Evolutionary conservation across 2,888 invertebrate genomes (phyloP).

Genomic region (Lapara coniferarum): DNA sequence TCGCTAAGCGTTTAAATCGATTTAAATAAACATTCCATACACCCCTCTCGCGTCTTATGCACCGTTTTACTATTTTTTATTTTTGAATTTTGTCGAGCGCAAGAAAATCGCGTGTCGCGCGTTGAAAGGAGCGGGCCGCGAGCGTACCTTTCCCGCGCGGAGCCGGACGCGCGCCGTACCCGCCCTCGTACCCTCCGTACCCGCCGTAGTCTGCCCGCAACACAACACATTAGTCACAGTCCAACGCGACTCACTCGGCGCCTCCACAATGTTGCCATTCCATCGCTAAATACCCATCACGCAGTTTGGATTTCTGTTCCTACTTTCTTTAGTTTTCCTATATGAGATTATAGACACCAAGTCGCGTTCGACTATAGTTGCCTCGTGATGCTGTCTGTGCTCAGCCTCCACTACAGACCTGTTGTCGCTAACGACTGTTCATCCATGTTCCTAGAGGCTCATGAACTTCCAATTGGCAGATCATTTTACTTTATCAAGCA

Average conservation of each 20-base stretch:
- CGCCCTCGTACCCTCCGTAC: slow-evolving; percentile 94
- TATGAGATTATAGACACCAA: neutral
- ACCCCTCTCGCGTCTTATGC: too few species aligned
- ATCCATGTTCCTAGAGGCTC: neutral
- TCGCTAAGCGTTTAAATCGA: too few species aligned
- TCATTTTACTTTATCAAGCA: neutral
- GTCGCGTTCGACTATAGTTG: neutral
- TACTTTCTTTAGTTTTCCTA: neutral
- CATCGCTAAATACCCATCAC: too few species aligned
- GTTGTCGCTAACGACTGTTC: neutral
- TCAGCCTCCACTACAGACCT: neutral
- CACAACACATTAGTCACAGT: slow-evolving; percentile 78
- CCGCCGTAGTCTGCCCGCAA: slow-evolving; percentile 92
- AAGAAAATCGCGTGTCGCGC: slow-evolving; percentile 31
- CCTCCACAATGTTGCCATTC: neutral
- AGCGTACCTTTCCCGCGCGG: slow-evolving; percentile 94
- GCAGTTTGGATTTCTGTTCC: neutral
- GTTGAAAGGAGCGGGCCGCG: slow-evolving; percentile 44
- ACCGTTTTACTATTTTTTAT: too few species aligned
- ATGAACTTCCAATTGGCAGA: neutral
- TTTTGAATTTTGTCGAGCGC: slow-evolving; percentile 4
- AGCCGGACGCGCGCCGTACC: slow-evolving; percentile 93
- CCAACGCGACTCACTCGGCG: neutral
- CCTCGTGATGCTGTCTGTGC: neutral
- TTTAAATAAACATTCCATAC: too few species aligned